phyloP scores from a whole-genome alignment of 2,888 invertebrate species.

The Stenoptilia bipunctidactyla region DNA sequence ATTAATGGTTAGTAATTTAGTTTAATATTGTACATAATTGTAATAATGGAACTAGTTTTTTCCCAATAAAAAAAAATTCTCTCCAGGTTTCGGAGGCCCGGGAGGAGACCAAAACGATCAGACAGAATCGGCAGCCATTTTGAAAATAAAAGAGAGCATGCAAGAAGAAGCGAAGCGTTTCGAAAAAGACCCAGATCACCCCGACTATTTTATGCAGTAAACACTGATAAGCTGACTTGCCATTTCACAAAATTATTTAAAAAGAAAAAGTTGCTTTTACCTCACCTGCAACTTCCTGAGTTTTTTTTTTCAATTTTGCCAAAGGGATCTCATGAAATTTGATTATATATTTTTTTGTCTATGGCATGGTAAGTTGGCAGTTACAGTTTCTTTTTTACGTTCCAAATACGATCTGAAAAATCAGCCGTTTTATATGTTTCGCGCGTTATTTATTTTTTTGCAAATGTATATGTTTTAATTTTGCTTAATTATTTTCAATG shows the following conservation, averaged over 20 bases:
- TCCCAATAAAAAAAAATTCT: conserved; percentile 1
- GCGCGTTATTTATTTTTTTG: too few relatives aligned
- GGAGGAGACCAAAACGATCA: conserved; percentile 80
- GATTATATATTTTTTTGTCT: too few relatives aligned
- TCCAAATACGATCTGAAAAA: too few relatives aligned
- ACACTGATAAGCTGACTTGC: conserved; percentile 23
- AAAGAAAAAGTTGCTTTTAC: too few relatives aligned
- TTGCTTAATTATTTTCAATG: too few relatives aligned
- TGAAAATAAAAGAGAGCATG: conserved; percentile 99
- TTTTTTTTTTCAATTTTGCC: too few relatives aligned
- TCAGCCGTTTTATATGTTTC: too few relatives aligned
- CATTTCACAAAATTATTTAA: conserved; percentile 7
- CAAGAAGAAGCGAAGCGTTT: conserved; percentile 99
- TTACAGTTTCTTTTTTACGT: too few relatives aligned
- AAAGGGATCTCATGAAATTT: too few relatives aligned
- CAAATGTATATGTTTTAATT: too few relatives aligned
- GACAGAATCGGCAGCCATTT: conserved; percentile 98
- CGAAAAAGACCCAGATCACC: conserved; percentile 97
- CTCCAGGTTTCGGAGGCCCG: conserved; percentile 61
- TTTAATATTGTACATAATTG: conserved; percentile 17
- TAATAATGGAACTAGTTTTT: conserved; percentile 10
- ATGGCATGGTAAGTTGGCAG: too few relatives aligned
- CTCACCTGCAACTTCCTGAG: too few relatives aligned
- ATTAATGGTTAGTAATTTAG: conserved; percentile 6
- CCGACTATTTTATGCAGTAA: conserved; percentile 98